These are phyloP conservation scores for Ostrea denselamellosa DNA, from an alignment of 1,140 invertebrate genomes.

Conservation along the genomic window DNA sequence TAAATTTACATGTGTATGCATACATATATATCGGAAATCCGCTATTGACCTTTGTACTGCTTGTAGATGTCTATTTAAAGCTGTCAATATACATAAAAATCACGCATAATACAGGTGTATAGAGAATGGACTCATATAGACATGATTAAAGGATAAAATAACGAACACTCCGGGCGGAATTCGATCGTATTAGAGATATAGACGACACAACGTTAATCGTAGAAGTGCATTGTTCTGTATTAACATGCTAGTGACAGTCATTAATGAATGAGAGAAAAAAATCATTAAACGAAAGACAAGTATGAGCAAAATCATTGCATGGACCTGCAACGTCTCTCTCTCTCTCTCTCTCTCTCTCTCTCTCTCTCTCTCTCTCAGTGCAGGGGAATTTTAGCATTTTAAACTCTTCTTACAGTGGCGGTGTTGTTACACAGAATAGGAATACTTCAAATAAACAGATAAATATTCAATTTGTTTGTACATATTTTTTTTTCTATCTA, in stretches of 20 bases:
- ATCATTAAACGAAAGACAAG: not conserved
- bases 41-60: not conserved
- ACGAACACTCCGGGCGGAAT: not conserved
- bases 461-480: too few species aligned
- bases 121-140: not conserved
- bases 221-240: not conserved
- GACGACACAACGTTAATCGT: not conserved
- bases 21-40: not conserved
- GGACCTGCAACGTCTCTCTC: too few species aligned
- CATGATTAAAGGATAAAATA: not conserved
- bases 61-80: not conserved
- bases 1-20: too few species aligned
- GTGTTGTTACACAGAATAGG: too few species aligned
- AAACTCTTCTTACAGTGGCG: too few species aligned
- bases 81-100: not conserved
- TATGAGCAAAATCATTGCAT: not conserved
- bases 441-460: too few species aligned
- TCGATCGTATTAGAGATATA: not conserved
- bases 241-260: not conserved
- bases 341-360: too few species aligned
- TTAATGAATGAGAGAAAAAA: not conserved
- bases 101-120: not conserved
- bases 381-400: too few species aligned
- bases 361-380: too few species aligned
- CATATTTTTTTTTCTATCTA: too few species aligned